Evolutionary conservation across 1,140 invertebrate species (phyloP).

Genomic region (Lasaia peninsularis): DNA sequence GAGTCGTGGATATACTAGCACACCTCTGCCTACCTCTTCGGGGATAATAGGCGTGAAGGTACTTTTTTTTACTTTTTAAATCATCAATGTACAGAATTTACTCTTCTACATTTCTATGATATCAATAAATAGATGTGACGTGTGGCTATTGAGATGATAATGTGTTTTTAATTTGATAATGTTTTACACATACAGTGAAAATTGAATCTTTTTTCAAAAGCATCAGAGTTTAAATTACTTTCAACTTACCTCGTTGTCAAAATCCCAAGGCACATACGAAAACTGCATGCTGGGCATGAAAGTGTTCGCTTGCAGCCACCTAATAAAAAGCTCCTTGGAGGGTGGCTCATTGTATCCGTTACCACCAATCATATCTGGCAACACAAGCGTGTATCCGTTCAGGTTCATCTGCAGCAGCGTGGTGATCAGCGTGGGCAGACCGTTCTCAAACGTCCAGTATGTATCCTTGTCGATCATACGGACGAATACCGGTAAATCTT

Average conservation of each 20-base stretch:
- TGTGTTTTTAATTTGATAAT: no score
- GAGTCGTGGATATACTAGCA: no score
- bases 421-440: conserved; percentile 87
- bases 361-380: conserved; percentile 96
- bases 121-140: no score
- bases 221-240: background rate
- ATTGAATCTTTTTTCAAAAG: no score
- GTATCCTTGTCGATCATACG: conserved; percentile 93
- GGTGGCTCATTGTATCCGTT: conserved; percentile 86
- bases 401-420: conserved; percentile 88
- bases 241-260: conserved; percentile 80
- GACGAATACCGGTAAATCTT: conserved; percentile 87
- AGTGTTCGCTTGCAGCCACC: conserved; percentile 91
- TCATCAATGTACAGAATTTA: no score
- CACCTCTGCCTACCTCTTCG: no score
- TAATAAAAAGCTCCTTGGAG: conserved; percentile 87
- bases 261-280: conserved; percentile 92
- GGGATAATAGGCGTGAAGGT: no score
- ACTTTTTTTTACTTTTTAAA: no score
- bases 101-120: no score
- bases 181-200: no score
- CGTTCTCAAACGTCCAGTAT: conserved; percentile 87
- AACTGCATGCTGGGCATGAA: conserved; percentile 94
- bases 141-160: no score
- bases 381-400: conserved; percentile 89